Conservation (phyloP, 2,113 vertebrate species). For the Caloenas nicobarica region DNA sequence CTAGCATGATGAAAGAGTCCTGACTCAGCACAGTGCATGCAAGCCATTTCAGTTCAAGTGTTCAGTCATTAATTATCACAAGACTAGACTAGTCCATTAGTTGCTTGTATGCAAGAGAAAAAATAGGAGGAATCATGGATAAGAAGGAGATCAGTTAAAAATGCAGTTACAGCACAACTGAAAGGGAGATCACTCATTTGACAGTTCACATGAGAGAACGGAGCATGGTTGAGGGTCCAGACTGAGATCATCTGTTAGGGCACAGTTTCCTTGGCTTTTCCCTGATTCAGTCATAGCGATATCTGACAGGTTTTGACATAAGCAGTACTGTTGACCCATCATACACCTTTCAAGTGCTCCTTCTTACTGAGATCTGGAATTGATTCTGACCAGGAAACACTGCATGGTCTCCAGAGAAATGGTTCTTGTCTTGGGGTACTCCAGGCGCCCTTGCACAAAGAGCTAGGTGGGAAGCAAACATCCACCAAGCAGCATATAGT, state of each 20-base stretch:
- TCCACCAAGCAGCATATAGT: neutral
- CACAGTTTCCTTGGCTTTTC: neutral
- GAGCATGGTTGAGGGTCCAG: neutral
- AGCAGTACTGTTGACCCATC: neutral
- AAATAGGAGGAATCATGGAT: neutral
- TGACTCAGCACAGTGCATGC: neutral
- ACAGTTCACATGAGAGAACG: neutral
- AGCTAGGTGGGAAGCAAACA: neutral
- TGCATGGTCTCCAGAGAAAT: neutral
- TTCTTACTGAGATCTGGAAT: neutral
- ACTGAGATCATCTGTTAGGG: neutral
- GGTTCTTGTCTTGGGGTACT: neutral
- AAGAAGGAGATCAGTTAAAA: neutral
- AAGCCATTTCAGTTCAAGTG: neutral
- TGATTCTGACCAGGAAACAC: neutral
- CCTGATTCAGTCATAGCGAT: neutral
- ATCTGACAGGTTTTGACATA: neutral
- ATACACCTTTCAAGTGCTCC: neutral
- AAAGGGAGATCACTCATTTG: neutral
- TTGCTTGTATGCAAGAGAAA: neutral
- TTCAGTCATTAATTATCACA: neutral
- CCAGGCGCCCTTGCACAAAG: neutral
- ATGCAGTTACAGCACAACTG: neutral
- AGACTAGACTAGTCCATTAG: neutral
- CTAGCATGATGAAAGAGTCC: neutral